phyloP scores from a whole-genome alignment of 2,113 vertebrate species.

The Strix aluco region DNA sequence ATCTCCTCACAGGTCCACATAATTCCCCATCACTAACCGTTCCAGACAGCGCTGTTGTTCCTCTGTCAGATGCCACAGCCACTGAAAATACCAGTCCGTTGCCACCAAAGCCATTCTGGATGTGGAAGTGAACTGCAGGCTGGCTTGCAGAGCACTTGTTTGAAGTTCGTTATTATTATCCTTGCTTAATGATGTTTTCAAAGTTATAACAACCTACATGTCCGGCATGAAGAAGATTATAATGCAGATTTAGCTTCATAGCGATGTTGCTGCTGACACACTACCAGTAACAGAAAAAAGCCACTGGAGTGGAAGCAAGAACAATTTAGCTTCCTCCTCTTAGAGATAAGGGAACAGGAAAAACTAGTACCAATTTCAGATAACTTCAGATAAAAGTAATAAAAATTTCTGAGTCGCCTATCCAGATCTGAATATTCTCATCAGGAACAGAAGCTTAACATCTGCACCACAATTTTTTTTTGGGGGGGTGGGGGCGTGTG shows the following conservation, averaged over 20 bases:
- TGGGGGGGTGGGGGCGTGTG: neutral
- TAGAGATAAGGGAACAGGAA: neutral
- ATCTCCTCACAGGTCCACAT: neutral
- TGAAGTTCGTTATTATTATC: neutral
- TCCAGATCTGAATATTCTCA: neutral
- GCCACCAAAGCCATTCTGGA: neutral
- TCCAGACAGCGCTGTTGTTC: neutral
- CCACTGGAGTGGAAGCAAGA: neutral
- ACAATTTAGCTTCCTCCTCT: neutral
- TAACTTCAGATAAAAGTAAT: neutral
- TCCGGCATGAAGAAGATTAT: neutral
- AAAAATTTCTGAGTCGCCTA: neutral
- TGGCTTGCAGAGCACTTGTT: neutral
- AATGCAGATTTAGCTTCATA: neutral
- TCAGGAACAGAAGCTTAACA: neutral
- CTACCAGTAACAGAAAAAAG: neutral
- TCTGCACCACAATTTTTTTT: neutral
- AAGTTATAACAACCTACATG: neutral
- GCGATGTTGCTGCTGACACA: neutral
- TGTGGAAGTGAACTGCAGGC: accelerated
- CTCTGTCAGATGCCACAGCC: neutral
- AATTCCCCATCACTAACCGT: too few species aligned
- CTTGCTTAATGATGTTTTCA: neutral
- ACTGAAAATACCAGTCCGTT: neutral
- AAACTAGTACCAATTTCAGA: neutral